These are phyloP conservation scores for Tachysurus fulvidraco DNA, from an alignment of 2,113 vertebrate species.

Conservation along the genomic window DNA sequence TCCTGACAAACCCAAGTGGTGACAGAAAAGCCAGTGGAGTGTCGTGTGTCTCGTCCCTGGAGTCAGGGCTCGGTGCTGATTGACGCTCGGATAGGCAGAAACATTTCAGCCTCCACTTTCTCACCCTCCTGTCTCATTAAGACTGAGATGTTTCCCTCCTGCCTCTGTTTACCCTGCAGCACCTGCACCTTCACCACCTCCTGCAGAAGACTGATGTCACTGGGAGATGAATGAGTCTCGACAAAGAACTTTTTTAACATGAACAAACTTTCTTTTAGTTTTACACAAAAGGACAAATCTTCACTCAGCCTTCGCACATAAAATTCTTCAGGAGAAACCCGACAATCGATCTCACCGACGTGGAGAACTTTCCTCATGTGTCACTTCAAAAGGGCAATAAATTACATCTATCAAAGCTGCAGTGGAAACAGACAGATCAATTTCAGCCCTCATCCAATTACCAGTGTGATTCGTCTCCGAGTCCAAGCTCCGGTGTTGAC, in stretches of 20 bases:
- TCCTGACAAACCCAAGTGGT: background rate
- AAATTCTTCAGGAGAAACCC: background rate
- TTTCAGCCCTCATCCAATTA: background rate
- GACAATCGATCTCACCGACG: background rate
- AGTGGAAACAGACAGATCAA: background rate
- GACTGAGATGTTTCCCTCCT: conserved; percentile 10
- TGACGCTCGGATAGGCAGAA: background rate
- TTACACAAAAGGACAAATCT: background rate
- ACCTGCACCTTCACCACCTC: background rate
- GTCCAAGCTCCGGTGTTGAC: background rate
- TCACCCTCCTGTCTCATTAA: background rate
- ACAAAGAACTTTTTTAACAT: background rate
- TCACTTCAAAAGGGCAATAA: background rate
- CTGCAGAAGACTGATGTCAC: background rate
- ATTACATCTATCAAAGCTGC: background rate
- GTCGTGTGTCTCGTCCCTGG: background rate
- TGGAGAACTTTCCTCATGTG: background rate
- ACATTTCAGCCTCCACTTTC: background rate
- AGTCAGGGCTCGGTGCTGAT: background rate
- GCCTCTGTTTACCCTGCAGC: background rate
- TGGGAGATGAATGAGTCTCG: background rate
- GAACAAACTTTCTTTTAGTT: background rate
- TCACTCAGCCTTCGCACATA: background rate
- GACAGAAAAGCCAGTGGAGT: conserved; percentile 1
- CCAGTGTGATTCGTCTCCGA: background rate